These are phyloP conservation scores for Connochaetes taurinus DNA, from an alignment of 2,113 vertebrate species.

Conservation along the genomic window DNA sequence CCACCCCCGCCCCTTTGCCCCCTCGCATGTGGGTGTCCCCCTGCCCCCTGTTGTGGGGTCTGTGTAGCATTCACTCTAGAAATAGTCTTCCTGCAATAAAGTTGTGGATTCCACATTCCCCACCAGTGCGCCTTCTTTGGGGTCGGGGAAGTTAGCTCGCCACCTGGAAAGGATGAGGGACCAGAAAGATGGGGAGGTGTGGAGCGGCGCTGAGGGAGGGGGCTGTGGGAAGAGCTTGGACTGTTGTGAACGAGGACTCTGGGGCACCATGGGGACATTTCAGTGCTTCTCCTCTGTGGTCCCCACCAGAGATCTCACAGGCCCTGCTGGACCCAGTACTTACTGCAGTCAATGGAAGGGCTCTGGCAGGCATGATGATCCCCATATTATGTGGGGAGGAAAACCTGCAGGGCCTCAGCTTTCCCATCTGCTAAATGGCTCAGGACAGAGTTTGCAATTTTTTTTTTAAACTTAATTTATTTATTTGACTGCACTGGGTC, in stretches of 20 bases:
- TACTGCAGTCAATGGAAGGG: background rate
- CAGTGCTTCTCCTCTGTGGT: rapidly evolving
- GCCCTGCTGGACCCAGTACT: background rate
- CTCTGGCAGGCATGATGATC: background rate
- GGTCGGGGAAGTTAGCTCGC: background rate
- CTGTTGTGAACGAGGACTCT: background rate
- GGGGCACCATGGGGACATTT: no score
- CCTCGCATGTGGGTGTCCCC: slow-evolving; percentile 64
- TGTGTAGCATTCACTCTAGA: slow-evolving; percentile 52
- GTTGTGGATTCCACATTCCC: slow-evolving; percentile 7
- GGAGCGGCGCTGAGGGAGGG: no score
- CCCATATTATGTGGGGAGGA: background rate
- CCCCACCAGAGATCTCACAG: background rate
- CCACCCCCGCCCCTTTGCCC: background rate
- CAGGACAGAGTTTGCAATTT: background rate
- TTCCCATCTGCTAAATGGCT: background rate
- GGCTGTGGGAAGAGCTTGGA: background rate
- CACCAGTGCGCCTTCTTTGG: background rate
- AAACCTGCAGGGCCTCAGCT: background rate
- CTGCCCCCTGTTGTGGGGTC: slow-evolving; percentile 2
- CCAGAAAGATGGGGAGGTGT: background rate
- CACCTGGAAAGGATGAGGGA: background rate
- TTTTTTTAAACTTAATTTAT: background rate
- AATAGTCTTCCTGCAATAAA: slow-evolving; percentile 73
- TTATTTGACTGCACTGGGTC: background rate